Percentiles rank a stretch among this genome's conserved stretches.
phyloP scores from a whole-genome alignment of 2,888 invertebrate genomes.

The Fabriciana adippe region DNA sequence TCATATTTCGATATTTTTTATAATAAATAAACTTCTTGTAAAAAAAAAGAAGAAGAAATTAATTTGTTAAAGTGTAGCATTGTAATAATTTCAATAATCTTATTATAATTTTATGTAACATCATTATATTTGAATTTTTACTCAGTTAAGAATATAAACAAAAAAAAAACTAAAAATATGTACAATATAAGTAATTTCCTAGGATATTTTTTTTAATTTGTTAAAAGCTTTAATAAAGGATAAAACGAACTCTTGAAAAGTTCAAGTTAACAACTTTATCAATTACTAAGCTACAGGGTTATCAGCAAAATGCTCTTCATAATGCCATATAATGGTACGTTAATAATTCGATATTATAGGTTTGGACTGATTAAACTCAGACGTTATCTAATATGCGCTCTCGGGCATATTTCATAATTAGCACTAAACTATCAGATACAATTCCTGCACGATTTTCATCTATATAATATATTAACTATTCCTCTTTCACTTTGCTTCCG shows the following conservation, averaged over 20 bases:
- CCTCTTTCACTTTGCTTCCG: constrained; percentile 1
- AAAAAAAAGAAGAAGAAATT: too few relatives aligned
- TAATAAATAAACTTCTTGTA: too few relatives aligned
- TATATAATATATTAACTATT: background rate
- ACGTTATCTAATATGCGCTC: constrained; percentile 26
- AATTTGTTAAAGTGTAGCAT: too few relatives aligned
- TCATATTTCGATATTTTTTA: too few relatives aligned
- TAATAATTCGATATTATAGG: constrained; percentile 22
- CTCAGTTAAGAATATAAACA: too few relatives aligned
- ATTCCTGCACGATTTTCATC: constrained; percentile 14
- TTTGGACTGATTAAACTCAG: constrained; percentile 23
- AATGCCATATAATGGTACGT: constrained; percentile 1
- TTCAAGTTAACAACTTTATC: background rate
- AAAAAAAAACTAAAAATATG: too few relatives aligned
- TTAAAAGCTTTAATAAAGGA: too few relatives aligned
- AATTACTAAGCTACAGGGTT: background rate
- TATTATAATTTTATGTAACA: too few relatives aligned
- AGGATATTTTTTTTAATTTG: too few relatives aligned
- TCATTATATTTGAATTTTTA: too few relatives aligned
- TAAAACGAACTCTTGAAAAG: background rate
- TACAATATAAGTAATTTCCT: too few relatives aligned
- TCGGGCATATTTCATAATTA: constrained; percentile 23
- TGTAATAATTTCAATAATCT: too few relatives aligned
- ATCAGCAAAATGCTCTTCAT: background rate
- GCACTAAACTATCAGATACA: constrained; percentile 11